Conservation (phyloP, 2,888 invertebrate species). For the Tenthredo scrophulariae region DNA sequence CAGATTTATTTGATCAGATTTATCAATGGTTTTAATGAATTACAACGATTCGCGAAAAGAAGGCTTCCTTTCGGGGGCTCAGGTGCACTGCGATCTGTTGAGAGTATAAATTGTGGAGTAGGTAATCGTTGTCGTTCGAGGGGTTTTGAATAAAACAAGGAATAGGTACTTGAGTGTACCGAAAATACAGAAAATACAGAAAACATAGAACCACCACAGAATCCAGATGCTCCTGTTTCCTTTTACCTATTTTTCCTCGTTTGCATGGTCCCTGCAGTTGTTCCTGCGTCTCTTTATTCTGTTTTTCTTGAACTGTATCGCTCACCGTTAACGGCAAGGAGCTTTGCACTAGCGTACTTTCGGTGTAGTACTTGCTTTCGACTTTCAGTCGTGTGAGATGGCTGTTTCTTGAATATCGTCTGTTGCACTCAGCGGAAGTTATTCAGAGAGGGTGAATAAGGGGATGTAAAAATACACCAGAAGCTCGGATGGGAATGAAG, state of each 20-base stretch:
- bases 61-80: background rate
- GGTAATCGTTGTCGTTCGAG: conserved; percentile 27
- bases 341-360: background rate
- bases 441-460: background rate
- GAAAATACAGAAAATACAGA: background rate
- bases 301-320: conserved; percentile 4
- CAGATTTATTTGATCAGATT: background rate
- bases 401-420: background rate
- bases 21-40: background rate
- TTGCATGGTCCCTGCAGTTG: conserved; percentile 1
- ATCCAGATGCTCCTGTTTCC: conserved; percentile 13
- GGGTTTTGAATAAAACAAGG: conserved; percentile 34
- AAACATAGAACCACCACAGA: background rate
- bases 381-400: background rate
- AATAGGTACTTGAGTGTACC: conserved; percentile 4
- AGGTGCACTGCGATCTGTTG: background rate
- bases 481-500: background rate
- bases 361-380: conserved; percentile 20
- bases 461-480: background rate
- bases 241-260: background rate
- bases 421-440: background rate
- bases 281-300: background rate
- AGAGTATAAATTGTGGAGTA: conserved; percentile 8
- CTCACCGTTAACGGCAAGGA: conserved; percentile 14
- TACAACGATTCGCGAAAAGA: background rate